Conservation (phyloP, 2,113 vertebrate species). For the Zosterops japonicus region DNA sequence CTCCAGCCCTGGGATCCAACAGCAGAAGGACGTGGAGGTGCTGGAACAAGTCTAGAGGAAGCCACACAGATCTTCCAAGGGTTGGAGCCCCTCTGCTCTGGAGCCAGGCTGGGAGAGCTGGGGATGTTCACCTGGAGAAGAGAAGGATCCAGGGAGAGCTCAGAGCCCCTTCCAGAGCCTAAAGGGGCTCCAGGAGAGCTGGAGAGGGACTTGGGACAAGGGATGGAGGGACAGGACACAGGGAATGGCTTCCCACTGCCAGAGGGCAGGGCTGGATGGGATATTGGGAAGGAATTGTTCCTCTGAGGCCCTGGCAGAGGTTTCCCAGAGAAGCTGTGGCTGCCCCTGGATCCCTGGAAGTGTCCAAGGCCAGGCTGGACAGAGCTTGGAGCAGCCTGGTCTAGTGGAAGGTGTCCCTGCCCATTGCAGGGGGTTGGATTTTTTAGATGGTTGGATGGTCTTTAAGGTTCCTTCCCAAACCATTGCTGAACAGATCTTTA, state of each 20-base stretch:
- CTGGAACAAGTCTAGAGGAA: not conserved
- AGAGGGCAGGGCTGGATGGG: fast-evolving
- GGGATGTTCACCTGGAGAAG: not conserved
- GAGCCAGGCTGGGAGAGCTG: not conserved
- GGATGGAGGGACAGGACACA: not conserved
- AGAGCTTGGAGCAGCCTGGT: fast-evolving
- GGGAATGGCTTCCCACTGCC: not conserved
- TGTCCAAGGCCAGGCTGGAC: fast-evolving
- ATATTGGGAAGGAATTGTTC: fast-evolving
- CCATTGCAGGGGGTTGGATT: not conserved
- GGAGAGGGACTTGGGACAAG: not conserved
- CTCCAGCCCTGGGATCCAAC: fast-evolving
- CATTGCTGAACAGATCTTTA: not conserved
- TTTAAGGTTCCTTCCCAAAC: not conserved
- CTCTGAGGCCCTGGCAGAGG: not conserved
- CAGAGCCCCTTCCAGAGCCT: not conserved
- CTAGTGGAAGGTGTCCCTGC: fast-evolving
- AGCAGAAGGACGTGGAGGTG: fast-evolving
- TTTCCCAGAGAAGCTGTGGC: not conserved
- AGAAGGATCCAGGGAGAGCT: not conserved
- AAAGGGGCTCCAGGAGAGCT: not conserved
- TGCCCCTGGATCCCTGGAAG: not conserved
- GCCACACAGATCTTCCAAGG: fast-evolving
- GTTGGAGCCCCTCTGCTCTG: not conserved
- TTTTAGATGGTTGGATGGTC: not conserved